A percentile compares a stretch with the other conserved stretches of the same genome.
phyloP scores from a whole-genome alignment of 2,113 vertebrate genomes.

The Pelvicachromis taeniatus region DNA sequence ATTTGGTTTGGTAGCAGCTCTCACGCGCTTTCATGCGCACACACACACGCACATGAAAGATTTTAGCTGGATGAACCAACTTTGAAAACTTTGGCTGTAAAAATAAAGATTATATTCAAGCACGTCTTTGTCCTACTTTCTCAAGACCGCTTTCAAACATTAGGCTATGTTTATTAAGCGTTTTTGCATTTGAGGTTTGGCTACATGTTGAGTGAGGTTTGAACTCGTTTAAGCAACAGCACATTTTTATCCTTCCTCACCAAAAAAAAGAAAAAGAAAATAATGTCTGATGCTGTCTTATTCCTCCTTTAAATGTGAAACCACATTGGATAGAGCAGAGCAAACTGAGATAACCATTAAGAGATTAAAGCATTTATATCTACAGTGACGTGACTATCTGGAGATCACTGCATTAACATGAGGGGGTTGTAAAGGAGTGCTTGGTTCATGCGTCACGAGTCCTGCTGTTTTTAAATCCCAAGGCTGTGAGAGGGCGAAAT shows the following conservation, averaged over 20 bases:
- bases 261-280: background rate
- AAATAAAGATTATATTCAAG: slow-evolving; percentile 59
- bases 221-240: background rate
- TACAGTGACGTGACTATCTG: background rate
- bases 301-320: background rate
- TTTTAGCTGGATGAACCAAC: background rate
- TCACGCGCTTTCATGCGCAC: background rate
- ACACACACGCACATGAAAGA: background rate
- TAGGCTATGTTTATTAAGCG: background rate
- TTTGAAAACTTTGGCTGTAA: slow-evolving; percentile 22
- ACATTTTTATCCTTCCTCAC: background rate
- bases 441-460: background rate
- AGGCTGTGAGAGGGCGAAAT: background rate
- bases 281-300: background rate
- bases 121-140: background rate
- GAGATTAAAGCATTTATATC: background rate
- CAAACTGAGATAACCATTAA: background rate
- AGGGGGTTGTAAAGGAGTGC: background rate
- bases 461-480: background rate
- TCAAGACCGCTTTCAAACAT: accelerated
- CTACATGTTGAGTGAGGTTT: background rate
- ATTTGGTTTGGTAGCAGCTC: background rate
- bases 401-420: background rate
- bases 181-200: background rate
- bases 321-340: background rate